Percentiles rank a stretch among this genome's conserved stretches.
phyloP scores from a whole-genome alignment of 1,140 invertebrate genomes.

The Halictus rubicundus region DNA sequence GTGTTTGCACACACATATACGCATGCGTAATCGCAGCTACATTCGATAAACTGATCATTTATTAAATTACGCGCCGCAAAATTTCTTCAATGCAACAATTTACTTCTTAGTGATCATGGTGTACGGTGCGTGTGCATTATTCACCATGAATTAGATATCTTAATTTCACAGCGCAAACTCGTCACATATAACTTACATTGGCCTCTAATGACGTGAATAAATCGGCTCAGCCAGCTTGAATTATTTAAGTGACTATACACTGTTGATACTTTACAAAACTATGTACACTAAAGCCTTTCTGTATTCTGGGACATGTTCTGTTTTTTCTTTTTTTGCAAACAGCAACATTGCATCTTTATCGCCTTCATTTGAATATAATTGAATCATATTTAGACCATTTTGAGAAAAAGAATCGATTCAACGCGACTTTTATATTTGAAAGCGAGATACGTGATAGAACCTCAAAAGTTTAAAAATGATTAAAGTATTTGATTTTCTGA shows the following conservation, averaged over 20 bases:
- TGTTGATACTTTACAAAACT: conserved; percentile 78
- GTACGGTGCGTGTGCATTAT: background rate
- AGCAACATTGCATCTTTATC: conserved; percentile 68
- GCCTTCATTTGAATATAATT: background rate
- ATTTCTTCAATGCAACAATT: conserved; percentile 2
- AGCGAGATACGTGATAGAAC: too few relatives aligned
- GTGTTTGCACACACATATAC: background rate
- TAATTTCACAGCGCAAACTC: conserved; percentile 17
- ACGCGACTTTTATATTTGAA: background rate
- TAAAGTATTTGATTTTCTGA: too few relatives aligned
- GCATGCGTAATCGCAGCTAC: conserved; percentile 68
- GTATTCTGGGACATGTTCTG: conserved; percentile 71
- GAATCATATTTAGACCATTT: background rate
- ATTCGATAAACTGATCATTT: conserved; percentile 72
- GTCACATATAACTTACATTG: conserved; percentile 15
- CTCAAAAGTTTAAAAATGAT: too few relatives aligned
- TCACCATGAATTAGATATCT: background rate
- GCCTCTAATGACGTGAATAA: background rate
- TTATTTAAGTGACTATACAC: conserved; percentile 67
- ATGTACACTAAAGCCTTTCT: conserved; percentile 79
- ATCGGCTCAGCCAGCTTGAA: background rate
- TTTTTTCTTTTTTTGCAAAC: conserved; percentile 55
- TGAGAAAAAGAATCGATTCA: background rate
- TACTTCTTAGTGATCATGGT: background rate
- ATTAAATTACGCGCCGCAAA: conserved; percentile 47